phyloP scores from a whole-genome alignment of 2,888 invertebrate species.

The Bruchidius siliquastri region DNA sequence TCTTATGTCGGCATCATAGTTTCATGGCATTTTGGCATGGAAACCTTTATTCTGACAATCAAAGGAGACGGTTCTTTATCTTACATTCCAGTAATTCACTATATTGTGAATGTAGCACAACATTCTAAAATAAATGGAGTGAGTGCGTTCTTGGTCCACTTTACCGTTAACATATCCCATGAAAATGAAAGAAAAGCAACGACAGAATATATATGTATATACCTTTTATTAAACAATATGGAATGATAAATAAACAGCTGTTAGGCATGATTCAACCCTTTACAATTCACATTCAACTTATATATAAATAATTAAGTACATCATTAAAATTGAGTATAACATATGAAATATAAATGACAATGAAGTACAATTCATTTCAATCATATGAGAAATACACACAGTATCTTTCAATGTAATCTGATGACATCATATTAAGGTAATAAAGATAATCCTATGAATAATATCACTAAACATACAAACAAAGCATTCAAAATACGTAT shows the following conservation, averaged over 20 bases:
- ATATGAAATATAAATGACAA: not conserved
- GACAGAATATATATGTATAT: not conserved
- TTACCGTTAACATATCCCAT: too few species aligned
- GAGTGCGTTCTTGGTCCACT: too few species aligned
- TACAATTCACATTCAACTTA: not conserved
- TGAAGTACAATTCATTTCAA: too few species aligned
- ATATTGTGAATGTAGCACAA: too few species aligned
- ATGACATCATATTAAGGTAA: not conserved
- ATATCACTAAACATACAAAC: not conserved
- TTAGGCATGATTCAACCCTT: not conserved
- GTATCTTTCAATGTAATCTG: not conserved
- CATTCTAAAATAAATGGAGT: too few species aligned
- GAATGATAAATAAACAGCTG: not conserved
- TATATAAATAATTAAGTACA: not conserved
- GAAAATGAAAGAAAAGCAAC: too few species aligned
- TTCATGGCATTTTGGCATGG: too few species aligned
- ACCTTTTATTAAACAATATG: not conserved
- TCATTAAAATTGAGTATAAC: not conserved
- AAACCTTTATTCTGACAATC: too few species aligned
- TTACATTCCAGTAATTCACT: too few species aligned
- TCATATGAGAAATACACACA: not conserved
- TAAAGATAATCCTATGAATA: not conserved
- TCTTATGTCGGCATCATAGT: too few species aligned
- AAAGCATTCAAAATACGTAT: not conserved
- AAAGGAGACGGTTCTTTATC: too few species aligned